Base-by-base conservation (phyloP, 2,797 vertebrate species). In the Sebastes steindachneri region DNA sequence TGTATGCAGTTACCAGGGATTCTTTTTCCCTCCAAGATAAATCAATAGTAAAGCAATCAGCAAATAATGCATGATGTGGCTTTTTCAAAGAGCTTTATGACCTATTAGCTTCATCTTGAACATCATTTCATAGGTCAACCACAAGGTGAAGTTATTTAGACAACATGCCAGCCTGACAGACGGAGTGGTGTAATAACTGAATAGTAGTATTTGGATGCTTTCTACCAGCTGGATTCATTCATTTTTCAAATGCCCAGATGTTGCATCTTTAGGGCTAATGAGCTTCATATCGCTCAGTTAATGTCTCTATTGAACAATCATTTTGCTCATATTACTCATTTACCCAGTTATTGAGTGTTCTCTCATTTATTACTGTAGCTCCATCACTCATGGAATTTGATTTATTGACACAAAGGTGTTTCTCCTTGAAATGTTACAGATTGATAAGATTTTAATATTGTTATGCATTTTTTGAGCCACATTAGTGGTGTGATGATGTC, bases 131-230 rank as follows among this genome's bases (percentile, higher is more conserved):
- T 23, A 70, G 84, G 77, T 88, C 66, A 60, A 57, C 69, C 53
- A 55, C 80, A 84, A 85, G 66, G 89, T 86, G 77, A 82, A 64
- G 60, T 82, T 80, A 80, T 85, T 79, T 59, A 75, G 76, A 64
- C 57, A 45, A n/a, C 53, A 17, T 5, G 53, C 19, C 3, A 33
- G 59, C 9, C 57, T 66, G 62, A 63, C 75, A 86, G 77, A 82
- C 73, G 73, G 85, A 73, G 77, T n/a, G 0, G 8, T 21, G 33
- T 37, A 60, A 73, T 60, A 60, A 63, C 41, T 68, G 59, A 66
- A 67, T 37, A 68, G 33, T 17, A 67, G 58, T 84, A 67, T 82
- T 66, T 60, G 28, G 31, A 68, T 68, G 65, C 65, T 35, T 80
- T 74, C 25, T 28, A 54, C n/a, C 63, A 53, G 67, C 25, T 66